A percentile compares a stretch with the other conserved stretches of the same genome.
These are phyloP conservation scores for Hetaerina titia DNA, from an alignment of 2,888 invertebrate genomes.

Conservation along the genomic window DNA sequence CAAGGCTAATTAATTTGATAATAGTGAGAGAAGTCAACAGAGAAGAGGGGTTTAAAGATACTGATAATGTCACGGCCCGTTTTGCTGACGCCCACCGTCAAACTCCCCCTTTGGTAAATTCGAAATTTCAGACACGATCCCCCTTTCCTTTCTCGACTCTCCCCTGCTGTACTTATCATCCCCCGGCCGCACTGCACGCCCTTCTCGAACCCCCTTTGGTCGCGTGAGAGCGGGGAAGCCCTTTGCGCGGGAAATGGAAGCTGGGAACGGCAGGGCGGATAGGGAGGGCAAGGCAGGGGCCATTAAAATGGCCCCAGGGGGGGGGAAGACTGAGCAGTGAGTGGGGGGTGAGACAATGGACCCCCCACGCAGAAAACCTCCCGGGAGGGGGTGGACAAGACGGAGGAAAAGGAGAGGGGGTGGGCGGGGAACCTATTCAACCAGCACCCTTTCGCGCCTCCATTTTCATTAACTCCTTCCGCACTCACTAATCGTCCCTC, in stretches of 20 bases:
- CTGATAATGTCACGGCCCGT: no score
- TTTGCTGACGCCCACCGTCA: neutral
- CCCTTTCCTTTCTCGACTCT: neutral
- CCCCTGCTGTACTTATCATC: neutral
- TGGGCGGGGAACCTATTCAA: neutral
- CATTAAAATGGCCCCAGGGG: neutral
- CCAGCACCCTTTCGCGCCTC: constrained; percentile 16
- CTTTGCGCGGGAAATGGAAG: constrained; percentile 29
- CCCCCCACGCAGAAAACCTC: neutral
- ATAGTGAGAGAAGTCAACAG: neutral
- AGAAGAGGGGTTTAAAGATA: neutral
- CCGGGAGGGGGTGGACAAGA: neutral
- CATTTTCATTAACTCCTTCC: constrained; percentile 52
- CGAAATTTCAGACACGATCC: neutral
- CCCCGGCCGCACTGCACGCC: neutral
- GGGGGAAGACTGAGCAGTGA: neutral
- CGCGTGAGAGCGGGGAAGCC: neutral
- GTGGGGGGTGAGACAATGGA: neutral
- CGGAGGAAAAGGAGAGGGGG: neutral
- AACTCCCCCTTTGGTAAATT: neutral
- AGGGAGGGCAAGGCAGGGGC: neutral
- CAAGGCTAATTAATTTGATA: neutral
- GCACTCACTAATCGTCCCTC: constrained; percentile 26
- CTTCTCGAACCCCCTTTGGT: neutral
- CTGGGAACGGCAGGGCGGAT: neutral